phyloP scores from a whole-genome alignment of 2,888 invertebrate species.

The Acanthoscelides obtectus region DNA sequence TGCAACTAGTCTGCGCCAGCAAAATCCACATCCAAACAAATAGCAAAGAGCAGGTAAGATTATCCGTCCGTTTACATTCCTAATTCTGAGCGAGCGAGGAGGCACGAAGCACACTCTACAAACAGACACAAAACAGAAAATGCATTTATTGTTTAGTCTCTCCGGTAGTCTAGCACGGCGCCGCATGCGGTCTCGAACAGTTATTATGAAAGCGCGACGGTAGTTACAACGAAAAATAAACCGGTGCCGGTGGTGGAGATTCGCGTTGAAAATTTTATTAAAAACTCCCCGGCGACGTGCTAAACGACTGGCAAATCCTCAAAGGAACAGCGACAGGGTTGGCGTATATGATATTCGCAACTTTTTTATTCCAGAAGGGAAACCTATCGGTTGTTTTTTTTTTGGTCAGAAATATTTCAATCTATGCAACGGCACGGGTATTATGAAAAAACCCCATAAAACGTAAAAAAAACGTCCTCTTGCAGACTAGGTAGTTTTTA shows the following conservation, averaged over 20 bases:
- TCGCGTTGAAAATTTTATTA: not conserved
- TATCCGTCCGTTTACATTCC: not conserved
- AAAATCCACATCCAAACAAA: not conserved
- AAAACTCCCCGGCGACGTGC: not conserved
- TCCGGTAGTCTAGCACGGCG: not conserved
- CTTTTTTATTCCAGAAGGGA: not conserved
- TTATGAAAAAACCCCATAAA: too few relatives aligned
- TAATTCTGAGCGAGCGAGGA: not conserved
- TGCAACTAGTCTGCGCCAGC: not conserved
- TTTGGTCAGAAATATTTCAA: too few relatives aligned
- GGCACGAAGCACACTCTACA: not conserved
- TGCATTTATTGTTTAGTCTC: not conserved
- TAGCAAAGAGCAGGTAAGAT: not conserved
- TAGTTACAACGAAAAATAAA: not conserved
- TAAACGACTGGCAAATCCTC: not conserved
- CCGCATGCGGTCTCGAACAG: not conserved
- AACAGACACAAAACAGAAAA: not conserved
- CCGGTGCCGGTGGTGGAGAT: not conserved
- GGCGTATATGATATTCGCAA: not conserved
- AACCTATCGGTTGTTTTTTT: too few relatives aligned
- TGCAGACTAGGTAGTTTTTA: too few relatives aligned
- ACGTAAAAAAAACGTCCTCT: too few relatives aligned
- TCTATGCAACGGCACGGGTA: too few relatives aligned
- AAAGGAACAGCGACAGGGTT: not conserved
- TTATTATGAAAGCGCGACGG: not conserved